A percentile compares a stretch with the other conserved stretches of the same genome.
Evolutionary conservation across 2,797 vertebrate species (phyloP).

Genomic region (Parauchenoglanis ngamensis): DNA sequence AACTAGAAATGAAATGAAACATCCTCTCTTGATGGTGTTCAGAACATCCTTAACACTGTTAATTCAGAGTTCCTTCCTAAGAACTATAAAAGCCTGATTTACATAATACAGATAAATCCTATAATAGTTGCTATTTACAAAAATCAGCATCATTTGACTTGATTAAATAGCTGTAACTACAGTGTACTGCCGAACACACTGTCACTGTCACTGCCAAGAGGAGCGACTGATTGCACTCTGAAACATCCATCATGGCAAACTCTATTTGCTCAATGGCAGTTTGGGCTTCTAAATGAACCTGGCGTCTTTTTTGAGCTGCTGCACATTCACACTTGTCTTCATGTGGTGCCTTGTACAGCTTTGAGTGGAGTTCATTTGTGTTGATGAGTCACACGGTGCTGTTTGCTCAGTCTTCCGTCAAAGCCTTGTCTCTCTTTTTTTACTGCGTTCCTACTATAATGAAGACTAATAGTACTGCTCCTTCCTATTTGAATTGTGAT

Average conservation of each 20-base stretch:
- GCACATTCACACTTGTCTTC: constrained; percentile 37
- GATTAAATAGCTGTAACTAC: constrained; percentile 23
- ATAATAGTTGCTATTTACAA: constrained; percentile 8
- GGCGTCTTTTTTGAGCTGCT: constrained; percentile 11
- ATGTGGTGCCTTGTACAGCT: constrained; percentile 12
- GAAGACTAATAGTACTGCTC: constrained; percentile 55
- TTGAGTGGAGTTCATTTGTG: constrained; percentile 37
- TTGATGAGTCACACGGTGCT: constrained; percentile 49
- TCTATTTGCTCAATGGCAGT: constrained; percentile 30
- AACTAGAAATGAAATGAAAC: background rate
- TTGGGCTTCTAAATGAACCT: constrained; percentile 33
- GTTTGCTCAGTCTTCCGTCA: constrained; percentile 54
- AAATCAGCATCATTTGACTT: constrained; percentile 20
- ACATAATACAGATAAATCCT: background rate
- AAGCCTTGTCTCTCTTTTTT: constrained; percentile 43
- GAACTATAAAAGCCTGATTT: constrained; percentile 7
- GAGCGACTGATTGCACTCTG: constrained; percentile 29
- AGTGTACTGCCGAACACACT: constrained; percentile 9
- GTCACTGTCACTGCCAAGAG: background rate
- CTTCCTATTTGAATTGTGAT: constrained; percentile 43
- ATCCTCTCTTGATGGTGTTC: background rate
- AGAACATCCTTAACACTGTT: background rate
- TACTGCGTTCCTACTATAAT: constrained; percentile 45
- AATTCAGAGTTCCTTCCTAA: background rate
- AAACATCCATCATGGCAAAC: constrained; percentile 31